Conservation (phyloP, 2,797 vertebrate species). For the Neopelma chrysocephalum region DNA sequence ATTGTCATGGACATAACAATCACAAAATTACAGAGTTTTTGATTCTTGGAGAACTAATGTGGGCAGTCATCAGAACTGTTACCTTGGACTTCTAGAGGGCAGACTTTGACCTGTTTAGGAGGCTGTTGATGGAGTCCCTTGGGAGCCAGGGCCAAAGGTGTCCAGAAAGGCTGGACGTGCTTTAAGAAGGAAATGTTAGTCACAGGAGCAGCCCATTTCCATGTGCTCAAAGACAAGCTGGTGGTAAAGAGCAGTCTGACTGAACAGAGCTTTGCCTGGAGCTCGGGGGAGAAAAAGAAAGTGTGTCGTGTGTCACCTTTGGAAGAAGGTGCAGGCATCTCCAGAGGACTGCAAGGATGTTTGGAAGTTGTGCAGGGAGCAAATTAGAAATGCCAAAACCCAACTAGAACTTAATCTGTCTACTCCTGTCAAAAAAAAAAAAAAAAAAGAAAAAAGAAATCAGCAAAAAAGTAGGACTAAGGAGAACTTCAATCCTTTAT, state of each 20-base stretch:
- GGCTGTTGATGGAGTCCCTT: fast-evolving
- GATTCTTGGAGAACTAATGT: not conserved
- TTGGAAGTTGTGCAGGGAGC: not conserved
- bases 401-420: not conserved
- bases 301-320: too few species aligned
- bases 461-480: not conserved
- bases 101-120: not conserved
- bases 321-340: not conserved
- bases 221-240: not conserved
- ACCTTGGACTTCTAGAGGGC: fast-evolving
- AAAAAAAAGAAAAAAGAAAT: not conserved
- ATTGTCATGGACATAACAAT: not conserved
- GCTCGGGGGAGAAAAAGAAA: not conserved
- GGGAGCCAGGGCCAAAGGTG: not conserved
- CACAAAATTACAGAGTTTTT: not conserved
- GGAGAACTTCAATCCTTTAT: not conserved
- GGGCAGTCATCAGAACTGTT: not conserved
- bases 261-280: not conserved
- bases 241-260: not conserved
- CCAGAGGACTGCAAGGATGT: too few species aligned
- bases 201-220: not conserved
- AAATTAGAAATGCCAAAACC: not conserved
- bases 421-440: not conserved
- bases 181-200: not conserved
- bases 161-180: not conserved